Base-by-base conservation (phyloP, 1,140 invertebrate species). In the Probaryconus sp. region DNA sequence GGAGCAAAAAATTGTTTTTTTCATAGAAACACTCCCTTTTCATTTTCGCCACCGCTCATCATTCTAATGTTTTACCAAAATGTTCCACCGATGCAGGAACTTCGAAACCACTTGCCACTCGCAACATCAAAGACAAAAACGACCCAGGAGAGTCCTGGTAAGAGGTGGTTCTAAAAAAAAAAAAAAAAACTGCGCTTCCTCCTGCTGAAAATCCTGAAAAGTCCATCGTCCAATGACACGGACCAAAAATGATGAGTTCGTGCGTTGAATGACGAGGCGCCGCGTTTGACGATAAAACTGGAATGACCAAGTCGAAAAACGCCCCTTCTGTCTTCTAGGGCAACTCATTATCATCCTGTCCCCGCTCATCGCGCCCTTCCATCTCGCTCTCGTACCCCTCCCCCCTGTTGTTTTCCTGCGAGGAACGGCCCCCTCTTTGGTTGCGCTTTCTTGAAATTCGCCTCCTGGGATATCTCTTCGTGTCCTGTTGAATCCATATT, bases 401-500 rank as follows among this genome's bases (percentile, higher is more conserved):
- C 31, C 42, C 40, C 6, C 9, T 4, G 38, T 33, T 47, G 47
- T 37, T 11, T 35, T 4, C 53, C 45, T 58, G 6, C 40, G 11
- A 21, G 7, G 13, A 47, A 4, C 6, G 30, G 21, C 11, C 50
- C 56, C 47, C 70, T 65, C 37, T 28, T 10, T 35, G 0, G 5
- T 3, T 17, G 16, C 11, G 21, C 31, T 60, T 73, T 81, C 79
- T 80, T 81, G 37, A 82, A 79, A 79, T 81, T 82, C 58, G 61
- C 79, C 80, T 82, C 45, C 47, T 63, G 48, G 56, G 40, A 68
- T 68, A 64, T 26, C 43, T 56, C 31, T 55, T 55, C 67, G 53
- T 48, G 2, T 35, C 68, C 58, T 56, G 45, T 60, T 58, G 40
- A 77, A 85, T 86, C 81, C 82, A 86, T 85, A 86, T 86, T 81